Conservation (phyloP, 2,797 vertebrate species). For the Nyctalus aviator region DNA sequence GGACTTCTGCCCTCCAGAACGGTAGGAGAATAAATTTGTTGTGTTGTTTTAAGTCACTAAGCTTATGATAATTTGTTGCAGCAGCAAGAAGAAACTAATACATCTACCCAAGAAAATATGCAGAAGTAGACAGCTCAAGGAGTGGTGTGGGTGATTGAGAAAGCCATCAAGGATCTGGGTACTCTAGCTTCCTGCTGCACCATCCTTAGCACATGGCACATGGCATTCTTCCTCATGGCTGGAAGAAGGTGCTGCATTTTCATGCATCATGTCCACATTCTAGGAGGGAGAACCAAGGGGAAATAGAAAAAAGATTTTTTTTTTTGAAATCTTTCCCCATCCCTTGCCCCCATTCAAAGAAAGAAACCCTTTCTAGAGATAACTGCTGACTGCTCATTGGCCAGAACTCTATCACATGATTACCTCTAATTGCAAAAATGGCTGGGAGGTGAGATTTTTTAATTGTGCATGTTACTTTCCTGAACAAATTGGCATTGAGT, state of each 20-base stretch:
- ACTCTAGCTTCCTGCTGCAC: not conserved
- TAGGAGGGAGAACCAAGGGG: not conserved
- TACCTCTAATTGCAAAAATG: not conserved
- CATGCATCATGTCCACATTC: not conserved
- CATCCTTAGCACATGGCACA: not conserved
- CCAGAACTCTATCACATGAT: not conserved
- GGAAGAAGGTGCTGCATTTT: not conserved
- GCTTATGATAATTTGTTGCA: not conserved
- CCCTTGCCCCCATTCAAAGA: not conserved
- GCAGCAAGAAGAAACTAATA: not conserved
- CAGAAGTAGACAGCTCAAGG: not conserved
- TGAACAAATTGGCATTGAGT: not conserved
- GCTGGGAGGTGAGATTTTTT: not conserved
- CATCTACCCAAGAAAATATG: not conserved
- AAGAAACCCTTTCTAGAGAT: not conserved
- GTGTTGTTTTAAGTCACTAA: not conserved
- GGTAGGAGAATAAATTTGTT: not conserved
- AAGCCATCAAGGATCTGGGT: not conserved
- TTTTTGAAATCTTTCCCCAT: not conserved
- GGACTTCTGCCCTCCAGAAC: not conserved
- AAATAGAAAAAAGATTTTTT: not conserved
- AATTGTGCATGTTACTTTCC: not conserved
- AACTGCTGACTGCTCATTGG: not conserved
- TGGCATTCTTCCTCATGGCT: accelerated
- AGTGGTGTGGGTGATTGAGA: not conserved